Conservation (phyloP, 1,140 invertebrate species). For the Saxidomus purpurata region DNA sequence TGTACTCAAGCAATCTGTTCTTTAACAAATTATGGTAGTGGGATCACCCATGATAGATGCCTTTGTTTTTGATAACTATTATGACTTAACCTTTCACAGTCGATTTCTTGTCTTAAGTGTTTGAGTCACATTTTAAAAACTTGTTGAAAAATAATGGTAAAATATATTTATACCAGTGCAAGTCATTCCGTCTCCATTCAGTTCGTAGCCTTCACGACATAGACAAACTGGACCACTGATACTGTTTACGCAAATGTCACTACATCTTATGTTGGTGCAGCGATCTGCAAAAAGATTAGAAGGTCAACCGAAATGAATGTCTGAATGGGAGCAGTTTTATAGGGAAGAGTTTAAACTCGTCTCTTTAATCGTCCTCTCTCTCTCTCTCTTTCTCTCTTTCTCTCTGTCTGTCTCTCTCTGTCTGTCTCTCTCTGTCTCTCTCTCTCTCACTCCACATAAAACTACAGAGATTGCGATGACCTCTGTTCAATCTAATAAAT, state of each 20-base stretch:
- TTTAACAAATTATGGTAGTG: not conserved
- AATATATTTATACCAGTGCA: not conserved
- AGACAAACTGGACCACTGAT: constrained; percentile 1
- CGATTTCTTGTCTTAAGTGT: not conserved
- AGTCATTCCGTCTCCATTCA: not conserved
- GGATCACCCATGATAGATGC: no score
- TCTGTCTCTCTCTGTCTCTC: no score
- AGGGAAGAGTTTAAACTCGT: no score
- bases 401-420: no score
- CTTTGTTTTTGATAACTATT: not conserved
- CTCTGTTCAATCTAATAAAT: no score
- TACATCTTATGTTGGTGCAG: constrained; percentile 3
- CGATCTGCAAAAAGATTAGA: not conserved
- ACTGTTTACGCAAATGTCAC: constrained; percentile 15
- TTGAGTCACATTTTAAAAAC: not conserved
- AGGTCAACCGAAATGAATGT: no score
- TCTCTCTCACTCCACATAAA: no score
- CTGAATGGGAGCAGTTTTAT: no score
- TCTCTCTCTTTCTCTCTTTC: no score
- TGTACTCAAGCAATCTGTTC: not conserved
- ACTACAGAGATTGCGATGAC: no score
- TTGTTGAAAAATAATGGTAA: not conserved
- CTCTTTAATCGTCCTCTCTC: no score
- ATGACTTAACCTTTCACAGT: not conserved
- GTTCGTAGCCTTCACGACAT: constrained; percentile 21